Evolutionary conservation across 2,888 invertebrate genomes (phyloP).

Genomic region (Tiliacea citrago): DNA sequence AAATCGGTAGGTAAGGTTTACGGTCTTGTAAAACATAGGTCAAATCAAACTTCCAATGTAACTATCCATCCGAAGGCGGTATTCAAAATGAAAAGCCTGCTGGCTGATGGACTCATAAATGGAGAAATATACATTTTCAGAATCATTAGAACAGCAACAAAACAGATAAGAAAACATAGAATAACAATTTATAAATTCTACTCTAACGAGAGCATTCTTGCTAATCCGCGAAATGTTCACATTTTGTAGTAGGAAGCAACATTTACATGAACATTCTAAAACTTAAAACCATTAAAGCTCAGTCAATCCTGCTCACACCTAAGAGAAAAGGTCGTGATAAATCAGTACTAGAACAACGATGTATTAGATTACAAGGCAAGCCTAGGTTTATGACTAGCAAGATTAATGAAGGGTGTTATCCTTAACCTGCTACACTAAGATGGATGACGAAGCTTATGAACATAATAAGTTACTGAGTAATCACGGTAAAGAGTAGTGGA

Average conservation of each 20-base stretch:
- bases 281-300: not conserved
- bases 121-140: not conserved
- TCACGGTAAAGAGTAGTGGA: not conserved
- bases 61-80: not conserved
- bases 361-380: slow-evolving; percentile 43
- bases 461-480: slow-evolving; percentile 16
- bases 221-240: not conserved
- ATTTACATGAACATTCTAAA: not conserved
- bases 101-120: not conserved
- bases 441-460: slow-evolving; percentile 31
- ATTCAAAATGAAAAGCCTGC: not conserved
- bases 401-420: slow-evolving; percentile 57
- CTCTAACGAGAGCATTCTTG: not conserved
- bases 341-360: slow-evolving; percentile 39
- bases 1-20: not conserved
- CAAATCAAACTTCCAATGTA: not conserved
- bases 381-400: slow-evolving; percentile 38
- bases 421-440: slow-evolving; percentile 58
- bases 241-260: not conserved
- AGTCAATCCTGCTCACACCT: slow-evolving; percentile 14
- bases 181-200: not conserved
- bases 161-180: not conserved
- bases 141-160: not conserved
- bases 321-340: slow-evolving; percentile 42
- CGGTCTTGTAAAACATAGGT: not conserved